A percentile compares a stretch with the other conserved stretches of the same genome.
These are phyloP conservation scores for Metalampra italica DNA, from an alignment of 2,888 invertebrate genomes.

Conservation along the genomic window DNA sequence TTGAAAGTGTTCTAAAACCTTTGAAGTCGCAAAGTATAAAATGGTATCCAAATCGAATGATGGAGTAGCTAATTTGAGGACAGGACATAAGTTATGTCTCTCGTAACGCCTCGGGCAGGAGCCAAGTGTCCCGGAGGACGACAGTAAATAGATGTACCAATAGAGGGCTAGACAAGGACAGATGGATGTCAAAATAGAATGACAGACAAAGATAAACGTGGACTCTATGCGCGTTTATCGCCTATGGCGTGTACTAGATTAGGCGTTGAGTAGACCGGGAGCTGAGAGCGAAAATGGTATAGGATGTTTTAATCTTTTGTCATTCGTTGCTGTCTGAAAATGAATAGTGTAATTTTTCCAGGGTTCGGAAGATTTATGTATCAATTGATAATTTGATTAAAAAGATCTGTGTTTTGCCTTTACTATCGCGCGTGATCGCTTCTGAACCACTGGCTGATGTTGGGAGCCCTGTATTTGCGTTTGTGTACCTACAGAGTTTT, in stretches of 20 bases:
- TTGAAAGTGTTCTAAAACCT: too few relatives aligned
- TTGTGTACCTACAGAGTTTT: too few relatives aligned
- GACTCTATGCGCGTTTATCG: constrained; percentile 25
- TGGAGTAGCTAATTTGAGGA: constrained; percentile 44
- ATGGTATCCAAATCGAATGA: constrained; percentile 32
- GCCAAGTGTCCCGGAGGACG: constrained; percentile 10
- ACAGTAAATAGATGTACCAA: constrained; percentile 15
- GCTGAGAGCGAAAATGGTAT: background rate
- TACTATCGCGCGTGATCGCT: too few relatives aligned
- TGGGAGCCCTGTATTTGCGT: too few relatives aligned
- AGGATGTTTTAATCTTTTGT: background rate
- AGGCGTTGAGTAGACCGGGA: constrained; percentile 24
- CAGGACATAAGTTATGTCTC: constrained; percentile 40
- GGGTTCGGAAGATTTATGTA: too few relatives aligned
- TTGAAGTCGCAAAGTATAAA: constrained; percentile 38
- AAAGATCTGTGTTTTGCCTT: too few relatives aligned
- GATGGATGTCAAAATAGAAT: constrained; percentile 34
- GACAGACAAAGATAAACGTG: constrained; percentile 35
- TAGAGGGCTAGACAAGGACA: constrained; percentile 33
- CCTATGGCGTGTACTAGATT: constrained; percentile 33
- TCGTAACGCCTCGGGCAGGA: background rate
- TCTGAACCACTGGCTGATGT: too few relatives aligned
- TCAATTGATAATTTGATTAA: too few relatives aligned
- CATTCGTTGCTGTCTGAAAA: too few relatives aligned
- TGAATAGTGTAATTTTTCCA: too few relatives aligned